Evolutionary conservation across 2,113 vertebrate genomes (phyloP).

Genomic region (Trinectes maculatus): DNA sequence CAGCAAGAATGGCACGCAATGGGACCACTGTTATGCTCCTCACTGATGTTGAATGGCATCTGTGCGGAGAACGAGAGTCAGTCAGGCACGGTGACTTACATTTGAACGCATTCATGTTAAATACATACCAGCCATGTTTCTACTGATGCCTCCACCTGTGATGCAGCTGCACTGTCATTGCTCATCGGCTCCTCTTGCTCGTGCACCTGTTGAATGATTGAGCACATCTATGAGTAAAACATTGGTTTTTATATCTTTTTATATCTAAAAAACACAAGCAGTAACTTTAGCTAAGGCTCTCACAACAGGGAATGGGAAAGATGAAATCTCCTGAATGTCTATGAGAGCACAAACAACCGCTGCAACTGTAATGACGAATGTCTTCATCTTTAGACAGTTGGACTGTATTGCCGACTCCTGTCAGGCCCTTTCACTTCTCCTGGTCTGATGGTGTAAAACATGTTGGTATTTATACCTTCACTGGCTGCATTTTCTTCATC

Average conservation of each 20-base stretch:
- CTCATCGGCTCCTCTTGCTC: neutral
- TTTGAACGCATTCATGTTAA: constrained; percentile 22
- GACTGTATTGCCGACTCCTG: neutral
- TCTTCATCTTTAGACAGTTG: constrained; percentile 38
- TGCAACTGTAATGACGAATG: constrained; percentile 39
- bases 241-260: too few species aligned
- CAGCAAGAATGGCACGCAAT: constrained; percentile 18
- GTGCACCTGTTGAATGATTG: constrained; percentile 28
- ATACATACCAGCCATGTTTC: constrained; percentile 55
- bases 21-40: neutral
- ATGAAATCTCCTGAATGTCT: constrained; percentile 43
- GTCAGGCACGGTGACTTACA: neutral
- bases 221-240: too few species aligned
- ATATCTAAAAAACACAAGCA: too few species aligned
- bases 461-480: constrained; percentile 37
- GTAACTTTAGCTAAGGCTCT: constrained; percentile 34
- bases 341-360: constrained; percentile 50
- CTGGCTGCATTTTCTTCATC: too few species aligned
- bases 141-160: constrained; percentile 4
- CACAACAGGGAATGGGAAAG: constrained; percentile 53
- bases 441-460: constrained; percentile 4
- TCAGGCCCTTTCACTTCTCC: neutral
- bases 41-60: constrained; percentile 10
- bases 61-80: too few species aligned
- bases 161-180: constrained; percentile 16